A percentile compares a stretch with the other conserved stretches of the same genome.
Conservation (phyloP, 2,888 invertebrate genomes). For the Hesperia comma region DNA sequence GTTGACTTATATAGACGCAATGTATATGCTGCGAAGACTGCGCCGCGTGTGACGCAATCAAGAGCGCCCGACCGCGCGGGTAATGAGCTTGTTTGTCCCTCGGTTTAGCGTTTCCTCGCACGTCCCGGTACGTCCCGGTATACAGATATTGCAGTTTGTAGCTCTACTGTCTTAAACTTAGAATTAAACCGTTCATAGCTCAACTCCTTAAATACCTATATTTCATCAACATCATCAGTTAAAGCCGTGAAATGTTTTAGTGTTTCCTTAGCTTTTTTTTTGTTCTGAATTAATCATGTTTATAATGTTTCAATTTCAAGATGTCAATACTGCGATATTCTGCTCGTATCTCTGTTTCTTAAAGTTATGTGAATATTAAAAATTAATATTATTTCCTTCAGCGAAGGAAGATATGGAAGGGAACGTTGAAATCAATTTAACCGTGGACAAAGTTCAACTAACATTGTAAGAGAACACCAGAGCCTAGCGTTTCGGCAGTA, state of each 20-base stretch:
- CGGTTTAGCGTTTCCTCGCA: slow-evolving; percentile 36
- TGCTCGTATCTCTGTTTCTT: no score
- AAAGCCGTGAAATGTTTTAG: background rate
- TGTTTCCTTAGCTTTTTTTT: background rate
- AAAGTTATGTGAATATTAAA: no score
- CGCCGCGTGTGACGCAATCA: slow-evolving; percentile 39
- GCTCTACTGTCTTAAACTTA: slow-evolving; percentile 9
- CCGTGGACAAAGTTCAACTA: no score
- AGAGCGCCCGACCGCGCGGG: slow-evolving; percentile 36
- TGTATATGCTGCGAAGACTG: slow-evolving; percentile 22
- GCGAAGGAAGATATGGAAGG: no score
- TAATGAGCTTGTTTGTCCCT: slow-evolving; percentile 45
- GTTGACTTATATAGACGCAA: slow-evolving; percentile 19
- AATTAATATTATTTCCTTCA: no score
- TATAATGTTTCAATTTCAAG: slow-evolving; percentile 3
- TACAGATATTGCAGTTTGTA: slow-evolving; percentile 19
- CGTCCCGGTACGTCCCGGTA: slow-evolving; percentile 27
- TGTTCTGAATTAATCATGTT: background rate
- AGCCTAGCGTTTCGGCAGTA: no score
- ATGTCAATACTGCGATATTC: no score
- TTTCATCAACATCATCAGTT: slow-evolving; percentile 10
- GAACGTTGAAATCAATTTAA: no score
- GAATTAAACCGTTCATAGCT: background rate
- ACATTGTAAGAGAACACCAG: no score
- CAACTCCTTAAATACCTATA: background rate